phyloP scores from a whole-genome alignment of 1,140 invertebrate species.

The Danaus plexippus region DNA sequence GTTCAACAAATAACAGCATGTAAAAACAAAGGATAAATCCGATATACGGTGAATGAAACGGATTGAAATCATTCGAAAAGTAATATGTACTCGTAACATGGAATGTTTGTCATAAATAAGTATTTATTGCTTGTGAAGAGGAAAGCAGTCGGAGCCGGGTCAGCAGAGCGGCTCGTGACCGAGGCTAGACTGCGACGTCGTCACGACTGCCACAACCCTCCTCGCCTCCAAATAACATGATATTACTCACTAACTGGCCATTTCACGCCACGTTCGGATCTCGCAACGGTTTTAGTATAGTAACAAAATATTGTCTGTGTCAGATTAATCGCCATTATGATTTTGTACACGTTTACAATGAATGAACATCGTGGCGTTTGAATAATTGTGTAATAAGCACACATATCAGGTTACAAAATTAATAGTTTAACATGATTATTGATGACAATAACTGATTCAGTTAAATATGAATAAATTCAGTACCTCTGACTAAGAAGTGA shows the following conservation, averaged over 20 bases:
- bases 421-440: no score
- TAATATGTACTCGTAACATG: slow-evolving; percentile 20
- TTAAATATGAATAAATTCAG: no score
- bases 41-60: no score
- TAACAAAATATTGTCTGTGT: slow-evolving; percentile 46
- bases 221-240: slow-evolving; percentile 66
- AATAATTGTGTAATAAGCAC: slow-evolving; percentile 7
- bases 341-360: slow-evolving; percentile 27
- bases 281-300: slow-evolving; percentile 36
- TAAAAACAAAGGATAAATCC: no score
- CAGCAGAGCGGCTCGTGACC: slow-evolving; percentile 67
- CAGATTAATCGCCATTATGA: slow-evolving; percentile 38
- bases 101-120: slow-evolving; percentile 29
- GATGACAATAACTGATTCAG: no score
- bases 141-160: slow-evolving; percentile 41
- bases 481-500: no score
- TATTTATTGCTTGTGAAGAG: slow-evolving; percentile 34
- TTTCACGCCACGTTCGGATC: slow-evolving; percentile 59
- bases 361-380: slow-evolving; percentile 17
- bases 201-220: slow-evolving; percentile 45
- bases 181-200: slow-evolving; percentile 35
- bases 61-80: slow-evolving; percentile 3
- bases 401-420: no score
- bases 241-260: slow-evolving; percentile 68
- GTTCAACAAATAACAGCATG: no score